Conservation (phyloP, 2,888 invertebrate genomes). For the Rhimphoctona megacephalus region DNA sequence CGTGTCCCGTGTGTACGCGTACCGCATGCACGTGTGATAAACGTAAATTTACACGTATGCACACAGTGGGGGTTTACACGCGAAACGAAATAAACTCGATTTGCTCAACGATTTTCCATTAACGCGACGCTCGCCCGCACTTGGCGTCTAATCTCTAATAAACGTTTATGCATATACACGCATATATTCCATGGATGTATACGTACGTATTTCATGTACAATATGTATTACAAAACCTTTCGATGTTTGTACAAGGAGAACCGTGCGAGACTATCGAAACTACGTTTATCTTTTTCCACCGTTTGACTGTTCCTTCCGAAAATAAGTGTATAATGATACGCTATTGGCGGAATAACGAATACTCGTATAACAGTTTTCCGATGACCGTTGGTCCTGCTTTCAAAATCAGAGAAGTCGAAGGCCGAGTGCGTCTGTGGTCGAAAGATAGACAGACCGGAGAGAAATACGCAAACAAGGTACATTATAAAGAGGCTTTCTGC, state of each 20-base stretch:
- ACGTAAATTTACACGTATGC: conserved; percentile 46
- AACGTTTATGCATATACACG: conserved; percentile 30
- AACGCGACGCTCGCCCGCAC: neutral
- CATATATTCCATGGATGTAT: neutral
- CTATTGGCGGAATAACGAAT: no score
- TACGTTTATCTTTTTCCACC: neutral
- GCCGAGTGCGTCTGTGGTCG: no score
- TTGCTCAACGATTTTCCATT: conserved; percentile 62
- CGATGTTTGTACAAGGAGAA: neutral
- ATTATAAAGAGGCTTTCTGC: no score
- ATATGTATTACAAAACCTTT: neutral
- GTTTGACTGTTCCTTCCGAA: neutral
- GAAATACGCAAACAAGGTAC: no score
- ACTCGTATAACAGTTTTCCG: no score
- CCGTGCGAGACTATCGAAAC: neutral
- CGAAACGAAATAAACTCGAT: conserved; percentile 54
- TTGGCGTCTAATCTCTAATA: conserved; percentile 44
- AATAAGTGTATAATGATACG: no score
- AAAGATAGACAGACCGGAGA: no score
- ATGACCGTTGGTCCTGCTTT: no score
- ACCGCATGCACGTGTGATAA: conserved; percentile 23
- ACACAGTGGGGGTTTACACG: neutral
- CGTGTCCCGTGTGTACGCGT: neutral
- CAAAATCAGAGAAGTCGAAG: no score
- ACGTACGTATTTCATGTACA: neutral